These are phyloP conservation scores for Malurus splendens DNA, from an alignment of 2,797 vertebrate genomes.

Conservation along the genomic window DNA sequence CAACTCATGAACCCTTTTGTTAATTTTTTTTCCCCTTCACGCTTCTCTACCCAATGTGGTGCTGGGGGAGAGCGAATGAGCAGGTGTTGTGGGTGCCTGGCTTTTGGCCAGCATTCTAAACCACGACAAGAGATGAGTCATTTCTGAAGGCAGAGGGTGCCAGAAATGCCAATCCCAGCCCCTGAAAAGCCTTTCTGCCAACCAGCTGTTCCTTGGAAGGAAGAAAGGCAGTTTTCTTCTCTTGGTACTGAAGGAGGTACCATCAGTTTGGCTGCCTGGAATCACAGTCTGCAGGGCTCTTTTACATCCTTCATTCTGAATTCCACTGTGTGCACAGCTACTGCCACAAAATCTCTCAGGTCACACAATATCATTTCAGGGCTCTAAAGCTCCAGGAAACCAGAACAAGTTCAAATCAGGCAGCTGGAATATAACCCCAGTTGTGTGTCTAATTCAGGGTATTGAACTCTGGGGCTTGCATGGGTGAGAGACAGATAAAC, in stretches of 20 bases:
- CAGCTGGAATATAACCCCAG: neutral
- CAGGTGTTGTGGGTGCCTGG: no score
- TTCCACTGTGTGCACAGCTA: neutral
- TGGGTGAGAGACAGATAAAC: neutral
- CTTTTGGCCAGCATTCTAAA: no score
- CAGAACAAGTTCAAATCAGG: neutral
- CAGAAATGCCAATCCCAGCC: neutral
- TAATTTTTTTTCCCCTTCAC: no score
- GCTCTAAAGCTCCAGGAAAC: neutral
- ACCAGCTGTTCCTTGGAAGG: neutral
- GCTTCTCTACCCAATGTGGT: no score
- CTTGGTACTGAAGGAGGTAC: neutral
- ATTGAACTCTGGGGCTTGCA: neutral
- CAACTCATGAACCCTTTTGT: no score
- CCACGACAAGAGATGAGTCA: neutral
- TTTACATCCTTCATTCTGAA: neutral
- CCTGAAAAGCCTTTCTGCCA: neutral
- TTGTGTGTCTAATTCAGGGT: neutral
- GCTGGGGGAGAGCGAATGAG: no score
- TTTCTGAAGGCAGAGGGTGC: neutral
- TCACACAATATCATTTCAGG: accelerated
- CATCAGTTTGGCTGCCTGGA: neutral
- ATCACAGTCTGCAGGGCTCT: neutral
- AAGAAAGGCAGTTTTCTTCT: neutral
- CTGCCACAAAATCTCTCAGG: neutral